A percentile compares a stretch with the other conserved stretches of the same genome.
phyloP scores from a whole-genome alignment of 2,113 vertebrate species.

The Paramormyrops kingsleyae region DNA sequence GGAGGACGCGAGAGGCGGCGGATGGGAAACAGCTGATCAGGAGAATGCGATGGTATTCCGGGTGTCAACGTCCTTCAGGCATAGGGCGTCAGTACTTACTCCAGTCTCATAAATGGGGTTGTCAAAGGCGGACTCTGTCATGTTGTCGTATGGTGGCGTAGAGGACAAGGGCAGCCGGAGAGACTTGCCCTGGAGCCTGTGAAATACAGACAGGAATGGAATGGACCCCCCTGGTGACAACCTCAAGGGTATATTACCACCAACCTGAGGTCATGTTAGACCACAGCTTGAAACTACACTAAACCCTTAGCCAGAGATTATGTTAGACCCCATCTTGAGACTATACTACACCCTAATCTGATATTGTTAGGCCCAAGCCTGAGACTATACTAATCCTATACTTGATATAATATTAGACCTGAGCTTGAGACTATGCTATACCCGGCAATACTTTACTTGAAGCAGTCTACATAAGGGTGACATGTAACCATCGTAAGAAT shows the following conservation, averaged over 20 bases:
- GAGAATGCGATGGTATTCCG: slow-evolving; percentile 61
- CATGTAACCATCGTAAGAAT: too few species aligned
- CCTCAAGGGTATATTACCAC: neutral
- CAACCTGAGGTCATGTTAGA: neutral
- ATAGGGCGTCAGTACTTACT: slow-evolving; percentile 77
- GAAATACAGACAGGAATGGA: slow-evolving; percentile 14
- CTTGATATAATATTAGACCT: neutral
- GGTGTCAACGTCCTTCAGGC: slow-evolving; percentile 57
- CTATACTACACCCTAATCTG: neutral
- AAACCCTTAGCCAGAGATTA: neutral
- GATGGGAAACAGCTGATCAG: slow-evolving; percentile 41
- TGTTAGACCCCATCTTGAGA: neutral
- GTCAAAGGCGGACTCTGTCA: slow-evolving; percentile 91
- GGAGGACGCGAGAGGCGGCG: slow-evolving; percentile 15
- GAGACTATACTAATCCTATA: too few species aligned
- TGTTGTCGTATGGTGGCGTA: slow-evolving; percentile 77
- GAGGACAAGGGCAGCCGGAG: slow-evolving; percentile 65
- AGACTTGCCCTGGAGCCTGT: slow-evolving; percentile 81
- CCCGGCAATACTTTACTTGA: neutral
- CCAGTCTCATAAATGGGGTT: slow-evolving; percentile 88
- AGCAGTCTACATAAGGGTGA: too few species aligned
- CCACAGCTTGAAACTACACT: neutral
- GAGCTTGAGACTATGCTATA: neutral
- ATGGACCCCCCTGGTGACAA: neutral
- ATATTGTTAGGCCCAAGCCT: neutral